These are phyloP conservation scores for Lycophotia porphyrea DNA, from an alignment of 2,888 invertebrate species.

Conservation along the genomic window DNA sequence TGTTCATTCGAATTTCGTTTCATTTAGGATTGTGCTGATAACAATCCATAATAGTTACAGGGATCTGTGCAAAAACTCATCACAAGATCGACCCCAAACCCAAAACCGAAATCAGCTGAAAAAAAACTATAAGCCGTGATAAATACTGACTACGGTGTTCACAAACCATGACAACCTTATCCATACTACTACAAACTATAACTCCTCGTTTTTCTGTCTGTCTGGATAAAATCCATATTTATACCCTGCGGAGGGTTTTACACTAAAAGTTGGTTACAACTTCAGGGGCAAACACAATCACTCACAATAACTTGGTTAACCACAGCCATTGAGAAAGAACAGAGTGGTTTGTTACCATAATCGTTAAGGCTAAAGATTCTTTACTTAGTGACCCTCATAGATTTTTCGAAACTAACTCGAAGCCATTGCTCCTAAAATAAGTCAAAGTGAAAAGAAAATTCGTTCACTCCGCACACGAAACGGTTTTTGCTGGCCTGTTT, in stretches of 20 bases:
- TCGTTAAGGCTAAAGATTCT: background rate
- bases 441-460: background rate
- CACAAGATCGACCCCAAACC: too few species aligned
- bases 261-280: background rate
- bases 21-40: background rate
- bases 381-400: conserved; percentile 14
- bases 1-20: background rate
- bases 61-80: background rate
- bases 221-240: background rate
- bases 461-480: background rate
- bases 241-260: background rate
- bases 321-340: background rate
- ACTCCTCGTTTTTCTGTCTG: background rate
- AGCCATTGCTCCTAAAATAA: conserved; percentile 15
- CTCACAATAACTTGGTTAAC: conserved; percentile 4
- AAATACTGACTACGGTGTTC: background rate
- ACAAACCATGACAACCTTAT: background rate
- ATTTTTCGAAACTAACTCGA: background rate
- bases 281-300: background rate
- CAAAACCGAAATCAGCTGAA: background rate
- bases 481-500: background rate
- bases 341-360: conserved; percentile 17
- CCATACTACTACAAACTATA: background rate
- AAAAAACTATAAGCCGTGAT: background rate
- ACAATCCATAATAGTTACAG: background rate